Conservation (phyloP, 2,113 vertebrate genomes). For the Rhombomys opimus region DNA sequence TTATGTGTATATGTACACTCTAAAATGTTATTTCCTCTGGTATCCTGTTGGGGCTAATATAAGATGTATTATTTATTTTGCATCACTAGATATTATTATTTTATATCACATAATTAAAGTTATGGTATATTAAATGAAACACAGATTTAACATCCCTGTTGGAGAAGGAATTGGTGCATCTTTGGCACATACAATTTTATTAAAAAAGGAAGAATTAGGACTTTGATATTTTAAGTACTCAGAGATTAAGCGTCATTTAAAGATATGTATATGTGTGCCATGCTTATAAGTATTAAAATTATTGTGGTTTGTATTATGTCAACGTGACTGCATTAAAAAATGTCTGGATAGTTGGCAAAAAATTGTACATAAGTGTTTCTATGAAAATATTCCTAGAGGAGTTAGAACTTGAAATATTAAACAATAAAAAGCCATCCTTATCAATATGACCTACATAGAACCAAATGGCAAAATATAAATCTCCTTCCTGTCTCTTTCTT, state of each 20-base stretch:
- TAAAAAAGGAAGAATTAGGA: background rate
- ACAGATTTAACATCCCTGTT: background rate
- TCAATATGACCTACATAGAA: background rate
- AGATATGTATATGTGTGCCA: background rate
- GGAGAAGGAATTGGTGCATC: background rate
- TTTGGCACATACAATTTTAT: background rate
- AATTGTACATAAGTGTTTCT: background rate
- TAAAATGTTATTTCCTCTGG: background rate
- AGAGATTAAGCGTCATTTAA: background rate
- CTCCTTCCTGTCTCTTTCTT: background rate
- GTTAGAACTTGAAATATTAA: background rate
- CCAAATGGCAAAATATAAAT: background rate
- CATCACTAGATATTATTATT: background rate
- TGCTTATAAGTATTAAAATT: background rate
- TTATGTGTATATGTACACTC: background rate
- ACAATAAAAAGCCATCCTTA: background rate
- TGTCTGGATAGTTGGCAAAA: background rate
- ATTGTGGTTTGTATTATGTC: background rate
- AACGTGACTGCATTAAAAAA: background rate
- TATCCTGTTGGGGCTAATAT: background rate
- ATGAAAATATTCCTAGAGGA: background rate
- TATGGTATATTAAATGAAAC: background rate
- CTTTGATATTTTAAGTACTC: background rate
- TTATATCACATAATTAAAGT: background rate
- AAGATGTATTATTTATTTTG: background rate